Conservation (phyloP, 2,797 vertebrate species). For the Chanos chanos region DNA sequence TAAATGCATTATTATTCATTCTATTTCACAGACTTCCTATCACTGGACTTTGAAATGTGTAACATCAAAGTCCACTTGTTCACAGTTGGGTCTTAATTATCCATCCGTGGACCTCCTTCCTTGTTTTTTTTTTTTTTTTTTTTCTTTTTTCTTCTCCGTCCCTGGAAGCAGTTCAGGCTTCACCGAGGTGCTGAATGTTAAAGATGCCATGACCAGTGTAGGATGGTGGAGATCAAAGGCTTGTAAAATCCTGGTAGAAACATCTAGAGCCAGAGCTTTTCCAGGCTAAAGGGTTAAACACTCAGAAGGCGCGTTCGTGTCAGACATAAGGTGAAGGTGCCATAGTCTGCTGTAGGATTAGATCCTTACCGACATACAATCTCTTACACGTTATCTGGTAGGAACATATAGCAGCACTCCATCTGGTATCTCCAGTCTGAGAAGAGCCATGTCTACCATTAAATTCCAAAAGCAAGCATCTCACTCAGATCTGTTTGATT, state of each 20-base stretch:
- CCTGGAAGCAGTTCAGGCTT: slow-evolving; percentile 5
- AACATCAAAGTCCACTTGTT: too few relatives aligned
- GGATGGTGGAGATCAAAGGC: slow-evolving; percentile 46
- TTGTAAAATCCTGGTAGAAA: slow-evolving; percentile 18
- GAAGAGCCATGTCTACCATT: not conserved
- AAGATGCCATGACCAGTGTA: slow-evolving; percentile 30
- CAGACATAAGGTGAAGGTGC: slow-evolving; percentile 32
- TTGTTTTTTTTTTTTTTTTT: too few relatives aligned
- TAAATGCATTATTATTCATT: too few relatives aligned
- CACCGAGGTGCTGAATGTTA: slow-evolving; percentile 40
- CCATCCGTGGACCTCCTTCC: too few relatives aligned
- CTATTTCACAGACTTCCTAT: too few relatives aligned
- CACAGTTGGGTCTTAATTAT: too few relatives aligned
- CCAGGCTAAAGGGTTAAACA: slow-evolving; percentile 41
- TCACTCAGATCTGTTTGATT: not conserved
- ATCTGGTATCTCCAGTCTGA: too few relatives aligned
- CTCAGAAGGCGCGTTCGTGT: slow-evolving; percentile 24
- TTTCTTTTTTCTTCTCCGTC: too few relatives aligned
- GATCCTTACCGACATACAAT: slow-evolving; percentile 45
- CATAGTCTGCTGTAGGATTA: slow-evolving; percentile 38
- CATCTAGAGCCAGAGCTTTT: slow-evolving; percentile 32
- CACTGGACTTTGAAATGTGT: too few relatives aligned
- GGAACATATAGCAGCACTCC: slow-evolving; percentile 19
- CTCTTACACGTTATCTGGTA: slow-evolving; percentile 32
- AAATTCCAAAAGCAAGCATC: not conserved